phyloP scores from a whole-genome alignment of 2,113 vertebrate species.

The Phoxinus phoxinus region DNA sequence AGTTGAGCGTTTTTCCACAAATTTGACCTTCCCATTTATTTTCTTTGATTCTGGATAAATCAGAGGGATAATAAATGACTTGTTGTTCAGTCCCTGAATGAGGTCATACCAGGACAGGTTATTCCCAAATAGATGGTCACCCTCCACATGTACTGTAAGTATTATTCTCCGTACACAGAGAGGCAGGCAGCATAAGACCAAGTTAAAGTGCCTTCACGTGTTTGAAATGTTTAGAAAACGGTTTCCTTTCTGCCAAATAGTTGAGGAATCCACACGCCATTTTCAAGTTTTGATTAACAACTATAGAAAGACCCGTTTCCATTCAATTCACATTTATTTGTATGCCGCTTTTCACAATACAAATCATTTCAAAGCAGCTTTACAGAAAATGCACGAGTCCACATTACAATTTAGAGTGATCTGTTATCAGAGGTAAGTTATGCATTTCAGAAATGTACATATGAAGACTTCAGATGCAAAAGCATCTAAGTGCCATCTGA shows the following conservation, averaged over 20 bases:
- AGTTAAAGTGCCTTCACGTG: not conserved
- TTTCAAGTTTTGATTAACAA: not conserved
- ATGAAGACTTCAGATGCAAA: too few relatives aligned
- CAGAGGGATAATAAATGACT: not conserved
- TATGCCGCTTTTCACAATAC: too few relatives aligned
- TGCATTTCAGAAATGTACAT: too few relatives aligned
- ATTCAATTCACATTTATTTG: too few relatives aligned
- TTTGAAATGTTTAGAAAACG: not conserved
- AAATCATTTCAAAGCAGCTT: too few relatives aligned
- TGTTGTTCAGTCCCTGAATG: not conserved
- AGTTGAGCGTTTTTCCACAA: not conserved
- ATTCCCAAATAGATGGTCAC: not conserved
- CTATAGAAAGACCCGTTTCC: not conserved
- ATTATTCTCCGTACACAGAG: not conserved
- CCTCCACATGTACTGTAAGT: not conserved
- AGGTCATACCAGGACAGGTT: not conserved
- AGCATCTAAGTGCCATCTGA: too few relatives aligned
- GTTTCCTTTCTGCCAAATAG: not conserved
- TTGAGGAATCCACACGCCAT: not conserved
- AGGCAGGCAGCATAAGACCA: not conserved
- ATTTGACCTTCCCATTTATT: constrained; percentile 4
- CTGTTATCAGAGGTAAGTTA: too few relatives aligned
- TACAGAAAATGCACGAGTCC: too few relatives aligned
- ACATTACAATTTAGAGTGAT: too few relatives aligned
- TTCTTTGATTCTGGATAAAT: not conserved